Conservation (phyloP, 2,113 vertebrate genomes). For the Isichthys henryi region DNA sequence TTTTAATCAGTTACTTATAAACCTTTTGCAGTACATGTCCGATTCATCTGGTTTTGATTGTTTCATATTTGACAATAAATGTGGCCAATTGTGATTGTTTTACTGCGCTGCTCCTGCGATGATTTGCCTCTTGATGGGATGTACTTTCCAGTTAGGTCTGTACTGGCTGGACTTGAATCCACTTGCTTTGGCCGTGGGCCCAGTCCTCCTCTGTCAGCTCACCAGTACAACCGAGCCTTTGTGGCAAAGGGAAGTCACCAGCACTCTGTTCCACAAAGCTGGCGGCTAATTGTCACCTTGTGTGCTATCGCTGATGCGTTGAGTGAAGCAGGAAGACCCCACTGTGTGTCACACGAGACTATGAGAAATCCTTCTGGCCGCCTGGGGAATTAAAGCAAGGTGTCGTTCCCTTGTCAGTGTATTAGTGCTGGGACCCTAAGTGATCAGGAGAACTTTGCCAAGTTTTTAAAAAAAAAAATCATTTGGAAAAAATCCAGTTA, state of each 20-base stretch:
- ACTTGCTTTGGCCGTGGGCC: not conserved
- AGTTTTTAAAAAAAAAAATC: not conserved
- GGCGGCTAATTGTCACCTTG: not conserved
- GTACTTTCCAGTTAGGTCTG: not conserved
- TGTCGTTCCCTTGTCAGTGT: not conserved
- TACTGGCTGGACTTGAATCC: not conserved
- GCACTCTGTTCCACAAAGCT: not conserved
- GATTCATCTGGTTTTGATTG: constrained; percentile 5
- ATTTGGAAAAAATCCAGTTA: not conserved
- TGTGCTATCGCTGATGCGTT: not conserved
- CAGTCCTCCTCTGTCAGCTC: not conserved
- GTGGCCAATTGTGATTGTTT: not conserved
- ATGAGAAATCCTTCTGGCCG: not conserved
- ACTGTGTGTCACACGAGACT: not conserved
- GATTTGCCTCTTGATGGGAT: not conserved
- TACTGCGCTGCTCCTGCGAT: not conserved
- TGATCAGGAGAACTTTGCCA: not conserved
- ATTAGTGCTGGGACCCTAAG: not conserved
- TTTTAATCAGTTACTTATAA: not conserved
- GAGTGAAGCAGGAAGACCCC: not conserved
- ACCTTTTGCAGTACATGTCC: not conserved
- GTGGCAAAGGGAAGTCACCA: not conserved
- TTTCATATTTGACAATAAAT: not conserved
- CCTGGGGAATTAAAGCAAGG: not conserved
- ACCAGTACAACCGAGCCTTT: not conserved